phyloP scores from a whole-genome alignment of 2,797 vertebrate species.

The Allochrocebus solatus region DNA sequence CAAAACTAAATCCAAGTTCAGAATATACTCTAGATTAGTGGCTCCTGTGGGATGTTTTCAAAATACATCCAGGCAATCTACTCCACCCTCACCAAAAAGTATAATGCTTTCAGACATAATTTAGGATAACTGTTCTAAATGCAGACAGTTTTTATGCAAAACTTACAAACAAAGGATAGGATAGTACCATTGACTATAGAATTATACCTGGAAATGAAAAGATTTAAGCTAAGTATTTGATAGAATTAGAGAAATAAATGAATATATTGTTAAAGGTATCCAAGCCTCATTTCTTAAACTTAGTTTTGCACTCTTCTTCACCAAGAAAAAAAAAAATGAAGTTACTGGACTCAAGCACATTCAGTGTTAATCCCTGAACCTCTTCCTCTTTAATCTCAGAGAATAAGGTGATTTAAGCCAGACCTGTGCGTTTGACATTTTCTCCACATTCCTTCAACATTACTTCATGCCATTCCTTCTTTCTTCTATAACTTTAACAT shows the following conservation, averaged over 20 bases:
- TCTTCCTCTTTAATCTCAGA: not conserved
- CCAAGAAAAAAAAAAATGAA: not conserved
- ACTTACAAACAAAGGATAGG: not conserved
- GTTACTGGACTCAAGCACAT: not conserved
- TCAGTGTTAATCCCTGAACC: not conserved
- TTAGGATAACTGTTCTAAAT: not conserved
- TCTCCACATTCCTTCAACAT: not conserved
- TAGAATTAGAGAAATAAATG: conserved; percentile 34
- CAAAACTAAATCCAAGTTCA: not conserved
- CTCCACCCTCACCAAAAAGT: not conserved
- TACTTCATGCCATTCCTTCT: not conserved
- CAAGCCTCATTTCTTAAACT: not conserved
- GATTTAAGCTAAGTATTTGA: not conserved
- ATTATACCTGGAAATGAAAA: conserved; percentile 41
- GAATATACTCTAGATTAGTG: not conserved
- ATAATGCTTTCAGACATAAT: not conserved
- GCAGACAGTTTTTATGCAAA: not conserved
- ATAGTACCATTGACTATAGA: not conserved
- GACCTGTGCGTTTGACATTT: not conserved
- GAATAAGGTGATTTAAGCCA: not conserved
- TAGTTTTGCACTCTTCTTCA: not conserved
- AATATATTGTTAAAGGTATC: not conserved
- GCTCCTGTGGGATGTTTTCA: not conserved
- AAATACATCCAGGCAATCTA: not conserved
- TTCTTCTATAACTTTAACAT: not conserved